A percentile compares a stretch with the other conserved stretches of the same genome.
Evolutionary conservation across 2,797 vertebrate genomes (phyloP).

Genomic region (Thamnophis elegans): DNA sequence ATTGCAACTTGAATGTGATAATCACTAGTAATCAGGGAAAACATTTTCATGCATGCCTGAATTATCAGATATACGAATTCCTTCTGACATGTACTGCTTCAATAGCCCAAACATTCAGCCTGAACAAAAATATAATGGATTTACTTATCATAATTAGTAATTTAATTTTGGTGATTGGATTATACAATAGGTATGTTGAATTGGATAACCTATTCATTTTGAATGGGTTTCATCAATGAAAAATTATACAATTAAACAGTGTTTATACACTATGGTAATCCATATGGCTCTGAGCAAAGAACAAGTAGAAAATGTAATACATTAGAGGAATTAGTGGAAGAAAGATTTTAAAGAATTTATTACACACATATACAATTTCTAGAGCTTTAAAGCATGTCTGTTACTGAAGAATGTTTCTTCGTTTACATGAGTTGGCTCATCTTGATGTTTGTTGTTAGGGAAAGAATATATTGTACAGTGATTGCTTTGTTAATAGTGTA

Average conservation of each 20-base stretch:
- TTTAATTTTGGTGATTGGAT: background rate
- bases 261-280: background rate
- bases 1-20: background rate
- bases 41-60: background rate
- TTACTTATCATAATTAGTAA: background rate
- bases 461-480: conserved; percentile 20
- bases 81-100: background rate
- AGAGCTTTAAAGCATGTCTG: background rate
- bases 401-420: background rate
- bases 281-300: background rate
- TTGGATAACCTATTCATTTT: background rate
- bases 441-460: conserved; percentile 34
- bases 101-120: background rate
- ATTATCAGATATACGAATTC: background rate
- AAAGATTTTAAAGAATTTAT: background rate
- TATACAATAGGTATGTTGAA: background rate
- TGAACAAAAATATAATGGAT: background rate
- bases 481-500: conserved; percentile 26
- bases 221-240: background rate
- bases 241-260: background rate
- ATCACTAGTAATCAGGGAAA: background rate
- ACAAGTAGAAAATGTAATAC: background rate
- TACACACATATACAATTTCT: background rate
- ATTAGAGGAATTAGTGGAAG: background rate
- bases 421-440: conserved; percentile 23